Base-by-base conservation (phyloP, 2,113 vertebrate genomes). In the Syrmaticus mikado region DNA sequence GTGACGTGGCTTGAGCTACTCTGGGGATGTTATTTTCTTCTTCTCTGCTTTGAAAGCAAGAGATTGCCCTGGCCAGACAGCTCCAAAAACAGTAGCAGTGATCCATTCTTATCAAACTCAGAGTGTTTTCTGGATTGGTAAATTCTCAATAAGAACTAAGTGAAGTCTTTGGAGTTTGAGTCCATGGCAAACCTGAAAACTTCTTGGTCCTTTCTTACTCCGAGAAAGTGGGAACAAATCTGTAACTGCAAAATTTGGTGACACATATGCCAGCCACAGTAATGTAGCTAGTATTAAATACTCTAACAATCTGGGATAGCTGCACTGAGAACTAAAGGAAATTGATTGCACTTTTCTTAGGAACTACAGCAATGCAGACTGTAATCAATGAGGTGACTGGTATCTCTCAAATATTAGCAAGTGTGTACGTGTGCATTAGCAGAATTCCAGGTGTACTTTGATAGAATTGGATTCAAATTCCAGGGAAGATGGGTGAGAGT, bases 31-130 rank as follows among this genome's bases (percentile, higher is more conserved):
- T 3, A 27, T 55, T 30, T 96, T 17, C 46, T 41, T 40, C 94
- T 98, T 61, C 93, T 96, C 30, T 96, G 94, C 34, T 96, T 95
- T 36, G 93, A 97, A 89, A 98, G 98, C 52, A 67, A 94, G 11
- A 36, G 80, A 14, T 60, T 89, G 20, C 87, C 80, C 20, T 90
- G 76, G 76, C 98, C 97, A 11, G 5, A 41, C 12, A 41, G 95
- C 66, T 92, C 77, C 22, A 92, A 97, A 92, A 96, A 48, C 45
- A 98, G 98, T 57, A 97, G 97, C 66, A 81, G 46, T 10, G 97
- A 97, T 46, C 95, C 95, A 40, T 97, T 98, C 83, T 97, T 96
- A 11, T 97, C 96, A 94, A 98, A 53, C 17, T n/a, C 30, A n/a
- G 32, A 40, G 65, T 41, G 3, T 34, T 84, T 71, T 61, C 46